phyloP scores from a whole-genome alignment of 2,888 invertebrate species.

The Volucella zonaria region DNA sequence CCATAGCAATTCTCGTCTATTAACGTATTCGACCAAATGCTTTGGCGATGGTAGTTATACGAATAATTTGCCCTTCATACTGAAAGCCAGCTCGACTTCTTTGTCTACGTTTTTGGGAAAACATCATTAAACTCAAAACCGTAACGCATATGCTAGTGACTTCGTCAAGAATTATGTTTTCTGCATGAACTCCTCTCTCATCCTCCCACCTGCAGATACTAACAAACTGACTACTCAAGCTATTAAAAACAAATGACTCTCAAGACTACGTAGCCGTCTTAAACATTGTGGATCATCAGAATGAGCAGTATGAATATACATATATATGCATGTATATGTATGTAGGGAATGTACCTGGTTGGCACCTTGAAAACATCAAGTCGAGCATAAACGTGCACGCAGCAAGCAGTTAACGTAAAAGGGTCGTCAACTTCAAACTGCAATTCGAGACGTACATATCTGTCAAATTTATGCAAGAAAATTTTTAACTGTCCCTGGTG shows the following conservation, averaged over 20 bases:
- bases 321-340: conserved; percentile 15
- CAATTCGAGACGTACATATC: conserved; percentile 55
- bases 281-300: conserved; percentile 44
- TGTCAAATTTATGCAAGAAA: conserved; percentile 15
- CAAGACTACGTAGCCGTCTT: conserved; percentile 42
- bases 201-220: conserved; percentile 23
- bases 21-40: conserved; percentile 48
- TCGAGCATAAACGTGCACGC: conserved; percentile 59
- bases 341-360: conserved; percentile 24
- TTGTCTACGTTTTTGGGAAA: conserved; percentile 40
- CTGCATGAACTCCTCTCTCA: conserved; percentile 64
- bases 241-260: conserved; percentile 34
- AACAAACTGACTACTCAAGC: not conserved
- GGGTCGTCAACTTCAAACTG: conserved; percentile 38
- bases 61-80: conserved; percentile 36
- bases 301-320: not conserved
- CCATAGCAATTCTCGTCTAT: conserved; percentile 19
- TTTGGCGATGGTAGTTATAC: not conserved
- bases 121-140: conserved; percentile 64
- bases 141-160: conserved; percentile 52
- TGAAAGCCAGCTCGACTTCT: conserved; percentile 16
- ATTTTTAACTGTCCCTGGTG: conserved; percentile 39
- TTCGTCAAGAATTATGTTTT: conserved; percentile 67
- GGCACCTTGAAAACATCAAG: conserved; percentile 63
- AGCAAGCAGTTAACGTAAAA: conserved; percentile 52